These are phyloP conservation scores for Sebastes steindachneri DNA, from an alignment of 2,797 vertebrate genomes.

Conservation along the genomic window DNA sequence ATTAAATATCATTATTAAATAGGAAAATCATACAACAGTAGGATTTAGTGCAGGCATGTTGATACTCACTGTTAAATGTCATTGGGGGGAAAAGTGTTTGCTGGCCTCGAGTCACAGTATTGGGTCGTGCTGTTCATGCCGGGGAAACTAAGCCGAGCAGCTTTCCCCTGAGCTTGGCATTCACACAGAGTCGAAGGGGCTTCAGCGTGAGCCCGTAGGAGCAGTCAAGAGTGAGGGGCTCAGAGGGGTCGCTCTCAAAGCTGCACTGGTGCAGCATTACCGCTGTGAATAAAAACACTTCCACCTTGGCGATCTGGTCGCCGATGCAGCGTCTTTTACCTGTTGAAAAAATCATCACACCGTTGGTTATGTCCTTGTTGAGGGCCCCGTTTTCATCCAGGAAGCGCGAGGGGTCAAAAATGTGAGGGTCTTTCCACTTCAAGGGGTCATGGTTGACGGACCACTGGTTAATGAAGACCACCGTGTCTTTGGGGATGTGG, in stretches of 20 bases:
- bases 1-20: conserved; percentile 83
- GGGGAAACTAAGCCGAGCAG: conserved; percentile 80
- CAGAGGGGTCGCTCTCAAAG: conserved; percentile 86
- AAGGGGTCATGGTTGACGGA: conserved; percentile 94
- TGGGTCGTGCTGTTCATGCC: conserved; percentile 68
- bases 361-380: conserved; percentile 86
- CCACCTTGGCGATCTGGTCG: conserved; percentile 90
- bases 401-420: conserved; percentile 92
- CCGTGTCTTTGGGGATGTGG: conserved; percentile 94
- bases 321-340: conserved; percentile 95
- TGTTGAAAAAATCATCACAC: conserved; percentile 92
- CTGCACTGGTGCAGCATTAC: conserved; percentile 93
- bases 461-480: conserved; percentile 97
- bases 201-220: conserved; percentile 92
- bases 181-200: conserved; percentile 87
- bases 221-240: conserved; percentile 85
- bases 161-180: conserved; percentile 88
- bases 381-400: conserved; percentile 87
- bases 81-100: conserved; percentile 63
- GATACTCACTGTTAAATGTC: conserved; percentile 75
- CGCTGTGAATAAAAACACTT: conserved; percentile 91
- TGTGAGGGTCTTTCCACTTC: conserved; percentile 91
- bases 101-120: conserved; percentile 69
- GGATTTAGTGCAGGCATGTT: conserved; percentile 76
- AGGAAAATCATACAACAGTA: conserved; percentile 62